Evolutionary conservation across 2,797 vertebrate genomes (phyloP).

Genomic region (Typhlichthys subterraneus): DNA sequence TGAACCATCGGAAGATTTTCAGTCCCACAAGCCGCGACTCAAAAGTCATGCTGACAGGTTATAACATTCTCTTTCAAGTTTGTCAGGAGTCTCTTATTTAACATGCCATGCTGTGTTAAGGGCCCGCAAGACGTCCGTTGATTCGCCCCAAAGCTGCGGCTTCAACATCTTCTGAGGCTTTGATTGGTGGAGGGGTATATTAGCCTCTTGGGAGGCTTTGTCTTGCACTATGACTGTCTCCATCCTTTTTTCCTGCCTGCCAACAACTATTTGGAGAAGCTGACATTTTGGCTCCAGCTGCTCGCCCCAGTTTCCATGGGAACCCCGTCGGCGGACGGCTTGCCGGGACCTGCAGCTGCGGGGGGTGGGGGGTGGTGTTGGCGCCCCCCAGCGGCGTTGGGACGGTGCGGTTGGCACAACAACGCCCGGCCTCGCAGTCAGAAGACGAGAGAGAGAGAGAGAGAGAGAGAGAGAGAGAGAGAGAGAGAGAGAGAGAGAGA

Average conservation of each 20-base stretch:
- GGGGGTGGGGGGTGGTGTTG: slow-evolving; percentile 30
- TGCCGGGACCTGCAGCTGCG: slow-evolving; percentile 60
- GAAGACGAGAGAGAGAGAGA: neutral
- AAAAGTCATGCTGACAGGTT: slow-evolving; percentile 23
- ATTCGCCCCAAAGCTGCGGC: slow-evolving; percentile 58
- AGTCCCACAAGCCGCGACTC: neutral
- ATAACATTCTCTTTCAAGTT: slow-evolving; percentile 22
- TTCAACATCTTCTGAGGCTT: slow-evolving; percentile 63
- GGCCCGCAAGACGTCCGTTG: slow-evolving; percentile 50
- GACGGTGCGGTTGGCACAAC: neutral
- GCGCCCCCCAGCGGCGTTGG: slow-evolving; percentile 47
- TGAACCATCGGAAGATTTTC: neutral
- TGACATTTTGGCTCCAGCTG: slow-evolving; percentile 62
- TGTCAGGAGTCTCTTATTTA: slow-evolving; percentile 27
- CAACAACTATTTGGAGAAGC: slow-evolving; percentile 60
- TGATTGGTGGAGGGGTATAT: slow-evolving; percentile 40
- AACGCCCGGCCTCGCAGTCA: neutral
- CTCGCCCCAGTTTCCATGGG: slow-evolving; percentile 47
- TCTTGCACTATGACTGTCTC: slow-evolving; percentile 33
- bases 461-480: no score
- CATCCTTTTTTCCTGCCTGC: slow-evolving; percentile 34
- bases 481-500: no score
- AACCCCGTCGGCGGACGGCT: slow-evolving; percentile 33
- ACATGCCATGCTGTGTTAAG: slow-evolving; percentile 41
- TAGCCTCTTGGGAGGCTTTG: slow-evolving; percentile 54